Conservation (phyloP, 2,113 vertebrate genomes). For the Sinocyclocheilus anophthalmus region DNA sequence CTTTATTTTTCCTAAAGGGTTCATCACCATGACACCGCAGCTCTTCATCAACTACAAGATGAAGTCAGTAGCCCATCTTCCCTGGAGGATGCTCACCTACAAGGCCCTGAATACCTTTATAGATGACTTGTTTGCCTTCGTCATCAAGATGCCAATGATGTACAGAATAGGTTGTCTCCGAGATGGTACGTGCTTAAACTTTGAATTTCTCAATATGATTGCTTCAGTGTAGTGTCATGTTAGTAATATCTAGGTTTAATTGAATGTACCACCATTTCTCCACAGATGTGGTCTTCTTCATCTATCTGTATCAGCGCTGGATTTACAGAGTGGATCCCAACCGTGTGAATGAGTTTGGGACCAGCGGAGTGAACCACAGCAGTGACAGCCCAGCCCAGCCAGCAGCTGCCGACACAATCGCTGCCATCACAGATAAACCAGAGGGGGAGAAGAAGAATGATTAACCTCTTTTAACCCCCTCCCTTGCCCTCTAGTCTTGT, state of each 20-base stretch:
- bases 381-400: constrained; percentile 58
- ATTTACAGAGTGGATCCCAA: constrained; percentile 92
- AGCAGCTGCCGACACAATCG: constrained; percentile 22
- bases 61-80: constrained; percentile 94
- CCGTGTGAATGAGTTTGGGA: constrained; percentile 89
- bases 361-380: constrained; percentile 78
- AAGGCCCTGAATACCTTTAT: constrained; percentile 97
- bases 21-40: constrained; percentile 95
- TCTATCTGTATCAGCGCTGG: constrained; percentile 95
- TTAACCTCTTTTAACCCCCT: constrained; percentile 68
- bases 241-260: not conserved
- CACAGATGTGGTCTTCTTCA: constrained; percentile 92
- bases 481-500: constrained; percentile 58
- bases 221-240: not conserved
- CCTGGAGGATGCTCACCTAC: constrained; percentile 97
- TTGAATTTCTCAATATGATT: not conserved
- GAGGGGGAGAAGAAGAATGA: constrained; percentile 90
- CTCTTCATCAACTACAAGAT: constrained; percentile 98
- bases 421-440: constrained; percentile 79
- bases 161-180: constrained; percentile 95
- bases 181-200: constrained; percentile 77
- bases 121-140: constrained; percentile 94
- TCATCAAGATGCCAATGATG: constrained; percentile 98
- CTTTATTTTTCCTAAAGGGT: constrained; percentile 71
- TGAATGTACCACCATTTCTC: not conserved